A percentile compares a stretch with the other conserved stretches of the same genome.
phyloP scores from a whole-genome alignment of 23 tunicate genomes.

The Halocynthia roretzi region DNA sequence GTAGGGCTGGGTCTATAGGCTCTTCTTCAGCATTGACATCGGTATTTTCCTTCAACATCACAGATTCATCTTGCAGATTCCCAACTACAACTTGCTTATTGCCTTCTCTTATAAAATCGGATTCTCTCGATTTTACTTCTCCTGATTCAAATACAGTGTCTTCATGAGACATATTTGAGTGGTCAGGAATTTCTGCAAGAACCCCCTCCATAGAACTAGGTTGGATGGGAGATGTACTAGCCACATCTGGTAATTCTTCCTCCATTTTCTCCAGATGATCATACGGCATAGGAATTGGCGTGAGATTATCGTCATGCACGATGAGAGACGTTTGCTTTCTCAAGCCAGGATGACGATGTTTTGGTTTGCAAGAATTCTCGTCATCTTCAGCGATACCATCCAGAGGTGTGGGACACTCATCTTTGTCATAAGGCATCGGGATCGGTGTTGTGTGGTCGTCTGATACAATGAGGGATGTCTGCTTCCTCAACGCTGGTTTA shows the following conservation, averaged over 20 bases:
- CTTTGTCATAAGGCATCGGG: constrained; percentile 15
- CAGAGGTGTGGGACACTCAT: background rate
- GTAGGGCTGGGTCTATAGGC: no score
- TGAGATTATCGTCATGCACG: background rate
- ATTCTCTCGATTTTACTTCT: no score
- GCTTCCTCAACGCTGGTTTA: constrained; percentile 5
- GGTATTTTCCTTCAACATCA: no score
- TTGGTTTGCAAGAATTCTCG: background rate
- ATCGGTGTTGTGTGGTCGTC: constrained; percentile 23
- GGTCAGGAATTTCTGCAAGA: no score
- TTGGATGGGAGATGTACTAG: no score
- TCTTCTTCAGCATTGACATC: no score
- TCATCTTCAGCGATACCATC: constrained; percentile 8
- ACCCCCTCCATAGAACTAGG: no score
- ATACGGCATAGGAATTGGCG: constrained; percentile 11
- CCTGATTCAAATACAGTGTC: no score
- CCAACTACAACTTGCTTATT: no score
- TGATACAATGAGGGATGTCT: constrained; percentile 16
- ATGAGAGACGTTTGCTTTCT: constrained; percentile 1
- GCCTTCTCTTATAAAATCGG: no score
- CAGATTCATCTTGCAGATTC: no score
- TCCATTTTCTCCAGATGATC: background rate
- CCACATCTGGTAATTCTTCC: background rate
- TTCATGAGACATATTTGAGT: no score
- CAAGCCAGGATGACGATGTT: background rate